A percentile compares a stretch with the other conserved stretches of the same genome.
phyloP scores from a whole-genome alignment of 2,888 invertebrate species.

The Nineta flava region DNA sequence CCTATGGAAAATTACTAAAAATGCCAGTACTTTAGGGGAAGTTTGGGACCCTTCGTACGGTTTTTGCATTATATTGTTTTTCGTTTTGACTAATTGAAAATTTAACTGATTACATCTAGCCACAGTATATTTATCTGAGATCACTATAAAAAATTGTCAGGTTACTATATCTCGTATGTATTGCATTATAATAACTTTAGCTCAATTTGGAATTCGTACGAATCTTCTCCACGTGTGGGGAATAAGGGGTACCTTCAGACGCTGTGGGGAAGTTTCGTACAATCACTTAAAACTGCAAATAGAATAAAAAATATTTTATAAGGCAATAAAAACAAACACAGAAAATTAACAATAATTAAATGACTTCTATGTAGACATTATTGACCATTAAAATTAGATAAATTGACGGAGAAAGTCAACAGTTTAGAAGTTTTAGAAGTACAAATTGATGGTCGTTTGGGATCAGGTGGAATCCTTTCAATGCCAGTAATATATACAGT shows the following conservation, averaged over 20 bases:
- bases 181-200: not conserved
- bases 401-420: not conserved
- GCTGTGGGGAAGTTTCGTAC: not conserved
- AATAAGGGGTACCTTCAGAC: not conserved
- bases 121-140: too few relatives aligned
- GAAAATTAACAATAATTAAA: not conserved
- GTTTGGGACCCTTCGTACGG: not conserved
- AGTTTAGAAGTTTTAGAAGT: not conserved
- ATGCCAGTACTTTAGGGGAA: too few relatives aligned
- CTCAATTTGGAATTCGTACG: not conserved
- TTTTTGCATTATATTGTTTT: not conserved
- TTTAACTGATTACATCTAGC: too few relatives aligned
- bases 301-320: not conserved
- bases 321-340: not conserved
- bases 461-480: not conserved
- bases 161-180: not conserved
- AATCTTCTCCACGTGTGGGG: not conserved
- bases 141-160: not conserved
- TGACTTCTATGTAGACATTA: not conserved
- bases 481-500: not conserved
- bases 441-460: not conserved
- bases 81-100: not conserved
- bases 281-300: not conserved
- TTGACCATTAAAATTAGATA: not conserved
- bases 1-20: too few relatives aligned